Evolutionary conservation across 2,888 invertebrate genomes (phyloP).

Genomic region (Drosophila affinis): DNA sequence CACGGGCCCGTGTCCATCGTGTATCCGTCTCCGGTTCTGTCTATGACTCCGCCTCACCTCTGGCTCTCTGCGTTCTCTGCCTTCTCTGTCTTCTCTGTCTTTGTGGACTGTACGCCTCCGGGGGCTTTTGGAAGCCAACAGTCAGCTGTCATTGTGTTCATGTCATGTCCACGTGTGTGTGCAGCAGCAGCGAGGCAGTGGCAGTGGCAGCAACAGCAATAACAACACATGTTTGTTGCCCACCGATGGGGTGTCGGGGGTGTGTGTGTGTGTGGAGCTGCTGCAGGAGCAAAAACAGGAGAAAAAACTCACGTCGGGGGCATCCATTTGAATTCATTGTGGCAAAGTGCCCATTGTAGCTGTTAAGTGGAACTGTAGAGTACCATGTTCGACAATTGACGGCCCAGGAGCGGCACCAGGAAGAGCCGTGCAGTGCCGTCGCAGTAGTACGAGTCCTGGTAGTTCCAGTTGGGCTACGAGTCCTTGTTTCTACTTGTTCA

Average conservation of each 20-base stretch:
- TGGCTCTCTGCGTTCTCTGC: background rate
- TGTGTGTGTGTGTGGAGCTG: background rate
- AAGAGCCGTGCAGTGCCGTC: constrained; percentile 29
- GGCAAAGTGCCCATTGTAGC: constrained; percentile 80
- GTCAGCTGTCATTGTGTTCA: constrained; percentile 79
- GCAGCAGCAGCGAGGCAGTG: constrained; percentile 26
- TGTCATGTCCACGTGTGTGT: constrained; percentile 70
- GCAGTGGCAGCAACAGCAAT: constrained; percentile 43
- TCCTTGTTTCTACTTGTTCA: constrained; percentile 78
- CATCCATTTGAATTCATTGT: constrained; percentile 81
- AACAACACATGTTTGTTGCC: constrained; percentile 48
- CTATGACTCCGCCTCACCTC: constrained; percentile 18
- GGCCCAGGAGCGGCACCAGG: constrained; percentile 64
- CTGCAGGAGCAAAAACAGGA: constrained; percentile 11
- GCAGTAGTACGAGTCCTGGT: constrained; percentile 13
- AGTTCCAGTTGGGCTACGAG: constrained; percentile 40
- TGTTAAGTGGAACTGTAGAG: constrained; percentile 81
- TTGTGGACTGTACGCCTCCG: constrained; percentile 72
- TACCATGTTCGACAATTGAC: constrained; percentile 80
- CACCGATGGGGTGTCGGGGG: background rate
- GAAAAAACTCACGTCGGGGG: constrained; percentile 61
- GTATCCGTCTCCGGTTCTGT: constrained; percentile 4
- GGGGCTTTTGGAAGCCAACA: constrained; percentile 79
- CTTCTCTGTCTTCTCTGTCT: background rate
- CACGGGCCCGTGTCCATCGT: constrained; percentile 63